Evolutionary conservation across 1,140 invertebrate genomes (phyloP).

Genomic region (Drosophila melanogaster): Release_6_plus_ISO1_MT NC_004354.4:16863501-16864000

Average conservation of each 20-base stretch:
- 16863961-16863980: neutral
- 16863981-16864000: neutral
- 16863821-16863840: constrained; percentile 35
- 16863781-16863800: constrained; percentile 4
- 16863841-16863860: constrained; percentile 11
- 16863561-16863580: constrained; percentile 8
- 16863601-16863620: constrained; percentile 11
- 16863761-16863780: constrained; percentile 16
- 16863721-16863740: constrained; percentile 34
- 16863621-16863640: constrained; percentile 74
- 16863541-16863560: constrained; percentile 16
- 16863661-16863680: constrained; percentile 72
- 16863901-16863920: constrained; percentile 6
- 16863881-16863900: constrained; percentile 28
- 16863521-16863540: constrained; percentile 35
- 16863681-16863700: constrained; percentile 33
- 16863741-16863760: neutral
- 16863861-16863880: constrained; percentile 19
- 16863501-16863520: constrained; percentile 47
- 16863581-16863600: constrained; percentile 24
- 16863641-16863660: constrained; percentile 67
- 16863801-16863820: constrained; percentile 1
- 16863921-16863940: constrained; percentile 3
- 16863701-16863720: constrained; percentile 45
- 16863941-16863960: neutral